Evolutionary conservation across 2,888 invertebrate species (phyloP), one percentile per base, ranked within the genome.

Genomic region (Cantharis lateralis): DNA sequence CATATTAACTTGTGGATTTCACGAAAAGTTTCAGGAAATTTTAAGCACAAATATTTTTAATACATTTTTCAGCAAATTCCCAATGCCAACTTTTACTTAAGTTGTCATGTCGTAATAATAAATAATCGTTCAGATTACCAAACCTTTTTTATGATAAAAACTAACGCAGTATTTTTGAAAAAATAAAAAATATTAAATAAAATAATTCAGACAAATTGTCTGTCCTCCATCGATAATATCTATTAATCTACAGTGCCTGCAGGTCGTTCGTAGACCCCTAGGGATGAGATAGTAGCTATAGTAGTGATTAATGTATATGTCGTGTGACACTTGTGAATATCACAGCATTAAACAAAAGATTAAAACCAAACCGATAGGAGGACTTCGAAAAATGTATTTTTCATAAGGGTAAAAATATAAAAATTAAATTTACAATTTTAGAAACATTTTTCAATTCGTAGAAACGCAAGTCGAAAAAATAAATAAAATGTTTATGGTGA

Each of bases 281-380:
- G 72, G 75, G 74, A 78, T 74, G 66, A 61, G 74, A 72, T 72
- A 72, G 78, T 78, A 68, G 71, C 72, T 70, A 68, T 71, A 68
- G 69, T 61, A 75, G 80, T 80, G 80, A 80, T 80, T 79, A 80
- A 80, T 80, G 79, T 66, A 32, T 28, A 63, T 68, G 72, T 69
- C 76, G 74, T 79, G 79, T 80, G 79, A 80, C 80, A 77, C 78
- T 70, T 72, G 76, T 73, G 80, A 77, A 74, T 79, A 77, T 75
- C 75, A 77, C 76, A 76, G 75, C 76, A 80, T 77, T 76, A 79
- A 76, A 77, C 75, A 78, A 48, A 75, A 77, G 78, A 78, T 74
- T 78, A 78, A 76, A 75, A 76, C 73, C 48, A 48, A 48, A 48
- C 48, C 48, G 48, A 48, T 48, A 48, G n/a, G 48, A 48, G 48